phyloP scores from a whole-genome alignment of 2,113 vertebrate species.

The Oncorhynchus kisutch region DNA sequence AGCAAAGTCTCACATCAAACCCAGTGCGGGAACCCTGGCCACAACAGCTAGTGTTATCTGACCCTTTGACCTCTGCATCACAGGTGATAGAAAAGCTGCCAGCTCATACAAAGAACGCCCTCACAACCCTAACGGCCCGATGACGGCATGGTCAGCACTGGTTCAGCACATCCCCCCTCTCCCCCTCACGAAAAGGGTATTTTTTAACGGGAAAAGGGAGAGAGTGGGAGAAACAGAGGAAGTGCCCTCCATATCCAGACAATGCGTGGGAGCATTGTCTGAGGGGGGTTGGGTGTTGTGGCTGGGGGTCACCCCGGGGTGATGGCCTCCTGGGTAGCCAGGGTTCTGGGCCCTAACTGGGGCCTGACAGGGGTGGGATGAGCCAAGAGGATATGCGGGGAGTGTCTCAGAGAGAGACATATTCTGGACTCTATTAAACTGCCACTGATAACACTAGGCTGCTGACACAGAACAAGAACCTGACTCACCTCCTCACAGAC shows the following conservation, averaged over 20 bases:
- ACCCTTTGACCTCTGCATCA: constrained; percentile 52
- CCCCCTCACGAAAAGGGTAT: neutral
- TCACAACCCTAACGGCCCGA: constrained; percentile 42
- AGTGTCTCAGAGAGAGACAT: constrained; percentile 5
- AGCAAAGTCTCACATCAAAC: constrained; percentile 21
- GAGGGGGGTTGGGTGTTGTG: constrained; percentile 49
- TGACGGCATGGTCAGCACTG: constrained; percentile 53
- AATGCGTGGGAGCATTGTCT: constrained; percentile 52
- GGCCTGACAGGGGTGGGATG: too few relatives aligned
- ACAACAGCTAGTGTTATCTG: constrained; percentile 19
- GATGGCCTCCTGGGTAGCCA: constrained; percentile 32
- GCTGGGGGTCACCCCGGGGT: constrained; percentile 62
- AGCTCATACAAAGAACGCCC: constrained; percentile 62
- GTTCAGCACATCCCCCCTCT: constrained; percentile 36
- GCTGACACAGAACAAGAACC: constrained; percentile 8
- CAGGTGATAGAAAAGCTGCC: constrained; percentile 56
- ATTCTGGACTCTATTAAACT: constrained; percentile 55
- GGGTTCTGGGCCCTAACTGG: constrained; percentile 12
- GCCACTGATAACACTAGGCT: neutral
- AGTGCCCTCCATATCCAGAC: constrained; percentile 58
- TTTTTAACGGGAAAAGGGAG: constrained; percentile 37
- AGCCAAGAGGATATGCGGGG: too few relatives aligned
- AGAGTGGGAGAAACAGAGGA: constrained; percentile 43
- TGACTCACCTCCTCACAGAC: too few relatives aligned
- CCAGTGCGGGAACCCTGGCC: constrained; percentile 28